Conservation (phyloP, 2,113 vertebrate genomes). For the Balaeniceps rex region DNA sequence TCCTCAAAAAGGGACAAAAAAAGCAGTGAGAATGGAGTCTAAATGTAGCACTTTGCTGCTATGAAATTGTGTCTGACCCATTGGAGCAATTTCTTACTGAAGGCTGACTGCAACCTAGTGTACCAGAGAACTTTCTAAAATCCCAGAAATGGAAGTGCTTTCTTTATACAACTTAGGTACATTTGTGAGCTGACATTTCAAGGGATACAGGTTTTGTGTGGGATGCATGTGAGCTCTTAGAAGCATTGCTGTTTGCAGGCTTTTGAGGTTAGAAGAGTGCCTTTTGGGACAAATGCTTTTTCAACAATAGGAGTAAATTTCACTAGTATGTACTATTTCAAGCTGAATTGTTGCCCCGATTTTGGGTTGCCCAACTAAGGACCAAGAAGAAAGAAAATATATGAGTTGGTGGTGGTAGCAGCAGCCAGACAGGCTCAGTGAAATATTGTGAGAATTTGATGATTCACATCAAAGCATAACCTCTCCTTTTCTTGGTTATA, state of each 20-base stretch:
- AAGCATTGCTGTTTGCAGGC: not conserved
- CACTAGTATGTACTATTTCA: not conserved
- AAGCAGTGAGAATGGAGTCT: not conserved
- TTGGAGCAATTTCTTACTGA: not conserved
- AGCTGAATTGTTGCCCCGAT: not conserved
- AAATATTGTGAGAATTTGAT: not conserved
- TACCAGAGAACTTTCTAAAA: not conserved
- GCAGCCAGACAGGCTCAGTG: not conserved
- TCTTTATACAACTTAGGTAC: not conserved
- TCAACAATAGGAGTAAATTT: not conserved
- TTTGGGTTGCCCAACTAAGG: not conserved
- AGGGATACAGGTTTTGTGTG: not conserved
- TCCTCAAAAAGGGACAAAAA: not conserved
- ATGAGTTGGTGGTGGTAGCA: not conserved
- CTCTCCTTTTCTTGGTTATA: not conserved
- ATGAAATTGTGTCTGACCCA: not conserved
- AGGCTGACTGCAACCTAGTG: not conserved
- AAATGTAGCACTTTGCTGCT: not conserved
- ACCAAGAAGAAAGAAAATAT: not conserved
- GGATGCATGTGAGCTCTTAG: not conserved
- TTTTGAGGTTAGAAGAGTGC: not conserved
- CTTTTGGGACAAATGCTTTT: not conserved
- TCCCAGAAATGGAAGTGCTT: not conserved
- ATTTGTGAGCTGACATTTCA: conserved; percentile 1
- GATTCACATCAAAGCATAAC: not conserved